Evolutionary conservation across 1,140 invertebrate species (phyloP).

Genomic region (Zaprionus taronus): DNA sequence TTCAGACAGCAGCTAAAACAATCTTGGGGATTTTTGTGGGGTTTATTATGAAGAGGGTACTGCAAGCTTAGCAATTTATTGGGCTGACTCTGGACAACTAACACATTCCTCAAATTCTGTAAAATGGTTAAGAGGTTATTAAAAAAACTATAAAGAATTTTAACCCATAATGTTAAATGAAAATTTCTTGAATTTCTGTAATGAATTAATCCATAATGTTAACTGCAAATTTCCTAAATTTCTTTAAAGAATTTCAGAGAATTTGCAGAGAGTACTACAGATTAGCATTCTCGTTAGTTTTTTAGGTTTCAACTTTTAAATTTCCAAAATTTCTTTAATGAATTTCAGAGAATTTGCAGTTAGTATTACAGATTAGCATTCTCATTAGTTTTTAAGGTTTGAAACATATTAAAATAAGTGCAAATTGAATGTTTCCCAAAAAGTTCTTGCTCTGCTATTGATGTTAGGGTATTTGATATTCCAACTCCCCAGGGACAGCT

Average conservation of each 20-base stretch:
- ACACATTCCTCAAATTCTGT: not conserved
- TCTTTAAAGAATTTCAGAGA: too few relatives aligned
- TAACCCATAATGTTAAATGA: too few relatives aligned
- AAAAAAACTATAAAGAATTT: too few relatives aligned
- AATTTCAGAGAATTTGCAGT: not conserved
- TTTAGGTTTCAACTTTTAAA: too few relatives aligned
- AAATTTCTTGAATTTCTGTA: too few relatives aligned
- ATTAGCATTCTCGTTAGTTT: not conserved
- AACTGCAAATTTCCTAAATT: not conserved
- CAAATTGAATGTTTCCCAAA: constrained; percentile 17
- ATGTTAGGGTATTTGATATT: constrained; percentile 35
- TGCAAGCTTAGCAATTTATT: not conserved
- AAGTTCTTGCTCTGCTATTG: not conserved
- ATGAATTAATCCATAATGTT: not conserved
- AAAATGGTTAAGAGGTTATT: too few relatives aligned
- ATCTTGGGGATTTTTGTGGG: not conserved
- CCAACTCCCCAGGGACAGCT: constrained; percentile 17
- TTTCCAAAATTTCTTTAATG: not conserved
- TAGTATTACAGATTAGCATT: not conserved
- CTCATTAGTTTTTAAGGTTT: not conserved
- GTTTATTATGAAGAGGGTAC: not conserved
- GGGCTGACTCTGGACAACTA: not conserved
- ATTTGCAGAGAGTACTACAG: too few relatives aligned
- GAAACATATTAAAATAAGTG: not conserved
- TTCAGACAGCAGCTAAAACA: not conserved